phyloP scores from a whole-genome alignment of 2,888 invertebrate species.

The Eupithecia subumbrata region DNA sequence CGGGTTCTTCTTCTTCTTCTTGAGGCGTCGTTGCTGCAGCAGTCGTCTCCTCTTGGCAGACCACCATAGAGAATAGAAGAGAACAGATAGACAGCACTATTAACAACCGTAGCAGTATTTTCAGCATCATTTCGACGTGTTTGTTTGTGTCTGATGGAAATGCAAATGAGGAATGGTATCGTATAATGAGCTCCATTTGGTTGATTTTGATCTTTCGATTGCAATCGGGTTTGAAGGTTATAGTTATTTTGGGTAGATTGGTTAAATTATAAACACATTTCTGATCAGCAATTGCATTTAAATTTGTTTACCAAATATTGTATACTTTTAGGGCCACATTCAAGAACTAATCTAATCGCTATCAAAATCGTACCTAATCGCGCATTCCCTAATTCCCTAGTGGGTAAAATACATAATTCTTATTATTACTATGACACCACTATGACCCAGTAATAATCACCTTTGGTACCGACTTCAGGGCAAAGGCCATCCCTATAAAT shows the following conservation, averaged over 20 bases:
- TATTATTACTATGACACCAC: too few species aligned
- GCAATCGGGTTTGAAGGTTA: slow-evolving; percentile 33
- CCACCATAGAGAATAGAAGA: slow-evolving; percentile 54
- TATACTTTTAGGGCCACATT: too few species aligned
- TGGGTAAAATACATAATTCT: too few species aligned
- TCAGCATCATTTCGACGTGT: slow-evolving; percentile 49
- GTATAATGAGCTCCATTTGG: slow-evolving; percentile 35
- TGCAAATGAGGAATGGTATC: slow-evolving; percentile 35
- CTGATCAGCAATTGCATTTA: not conserved
- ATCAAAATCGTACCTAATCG: too few species aligned
- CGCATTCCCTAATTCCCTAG: too few species aligned
- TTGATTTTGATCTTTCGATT: slow-evolving; percentile 47
- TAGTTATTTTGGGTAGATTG: not conserved
- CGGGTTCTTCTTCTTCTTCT: slow-evolving; percentile 74
- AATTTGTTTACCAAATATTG: too few species aligned
- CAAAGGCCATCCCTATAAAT: too few species aligned
- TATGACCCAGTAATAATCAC: too few species aligned
- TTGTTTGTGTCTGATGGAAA: slow-evolving; percentile 16
- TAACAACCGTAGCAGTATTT: slow-evolving; percentile 50
- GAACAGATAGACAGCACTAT: slow-evolving; percentile 53
- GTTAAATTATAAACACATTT: not conserved
- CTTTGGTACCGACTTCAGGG: too few species aligned
- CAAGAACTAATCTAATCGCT: too few species aligned
- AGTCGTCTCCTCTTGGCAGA: slow-evolving; percentile 68
- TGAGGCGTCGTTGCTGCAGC: slow-evolving; percentile 59